These are phyloP conservation scores for Priocnemis perturbator DNA, from an alignment of 2,888 invertebrate genomes.

Conservation along the genomic window DNA sequence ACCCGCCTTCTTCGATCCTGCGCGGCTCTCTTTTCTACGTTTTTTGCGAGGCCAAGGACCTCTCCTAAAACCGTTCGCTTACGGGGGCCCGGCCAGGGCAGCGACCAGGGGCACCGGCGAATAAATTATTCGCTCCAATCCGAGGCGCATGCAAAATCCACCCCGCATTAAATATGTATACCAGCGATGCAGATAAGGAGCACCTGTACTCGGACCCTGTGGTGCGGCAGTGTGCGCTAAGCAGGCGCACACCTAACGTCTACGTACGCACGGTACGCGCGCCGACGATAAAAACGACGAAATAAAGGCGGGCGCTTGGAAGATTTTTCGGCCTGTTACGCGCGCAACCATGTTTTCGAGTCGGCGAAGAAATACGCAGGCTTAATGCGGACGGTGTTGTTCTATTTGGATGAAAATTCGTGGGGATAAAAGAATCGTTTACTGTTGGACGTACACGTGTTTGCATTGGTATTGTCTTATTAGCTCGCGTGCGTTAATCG, in stretches of 20 bases:
- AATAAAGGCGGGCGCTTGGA: not conserved
- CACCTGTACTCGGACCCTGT: no score
- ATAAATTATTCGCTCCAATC: conserved; percentile 67
- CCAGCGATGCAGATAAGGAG: conserved; percentile 58
- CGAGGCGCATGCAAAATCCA: conserved; percentile 60
- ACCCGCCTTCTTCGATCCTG: not conserved
- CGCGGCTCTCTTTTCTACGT: not conserved
- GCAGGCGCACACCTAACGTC: not conserved
- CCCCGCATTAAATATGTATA: conserved; percentile 62
- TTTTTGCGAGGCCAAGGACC: conserved; percentile 40
- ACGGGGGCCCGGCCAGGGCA: no score
- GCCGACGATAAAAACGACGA: conserved; percentile 2
- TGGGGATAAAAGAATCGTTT: no score
- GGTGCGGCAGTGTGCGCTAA: no score
- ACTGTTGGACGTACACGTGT: no score
- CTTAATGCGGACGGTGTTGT: no score
- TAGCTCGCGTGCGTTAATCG: no score
- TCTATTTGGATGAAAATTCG: no score
- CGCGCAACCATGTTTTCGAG: not conserved
- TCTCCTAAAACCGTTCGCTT: conserved; percentile 29
- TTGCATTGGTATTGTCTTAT: no score
- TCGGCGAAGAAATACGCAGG: not conserved
- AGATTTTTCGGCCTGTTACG: conserved; percentile 10
- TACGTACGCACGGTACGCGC: no score
- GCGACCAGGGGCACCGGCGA: conserved; percentile 12